These are phyloP conservation scores for Babyrousa celebensis DNA, from an alignment of 2,797 vertebrate species.

Conservation along the genomic window DNA sequence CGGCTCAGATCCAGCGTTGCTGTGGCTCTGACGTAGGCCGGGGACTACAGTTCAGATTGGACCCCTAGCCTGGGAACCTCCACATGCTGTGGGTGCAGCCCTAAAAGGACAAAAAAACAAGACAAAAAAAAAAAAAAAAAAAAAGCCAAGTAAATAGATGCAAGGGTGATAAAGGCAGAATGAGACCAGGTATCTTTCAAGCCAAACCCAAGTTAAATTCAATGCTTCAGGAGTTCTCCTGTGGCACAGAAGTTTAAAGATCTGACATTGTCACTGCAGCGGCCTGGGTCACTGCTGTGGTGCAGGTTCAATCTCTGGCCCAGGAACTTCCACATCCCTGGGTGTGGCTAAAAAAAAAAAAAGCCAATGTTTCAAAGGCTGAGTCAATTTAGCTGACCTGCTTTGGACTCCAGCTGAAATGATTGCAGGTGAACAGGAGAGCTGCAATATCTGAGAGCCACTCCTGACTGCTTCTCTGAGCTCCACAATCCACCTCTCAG, in stretches of 20 bases:
- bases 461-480: not conserved
- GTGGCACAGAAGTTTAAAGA: too few relatives aligned
- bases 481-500: not conserved
- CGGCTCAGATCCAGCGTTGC: too few relatives aligned
- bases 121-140: too few relatives aligned
- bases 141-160: not conserved
- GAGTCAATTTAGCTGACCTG: not conserved
- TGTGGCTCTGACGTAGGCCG: too few relatives aligned
- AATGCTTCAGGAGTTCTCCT: not conserved
- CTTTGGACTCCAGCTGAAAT: constrained; percentile 34
- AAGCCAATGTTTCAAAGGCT: not conserved
- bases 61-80: too few relatives aligned
- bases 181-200: not conserved
- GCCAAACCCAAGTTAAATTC: not conserved
- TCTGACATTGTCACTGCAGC: too few relatives aligned
- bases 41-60: too few relatives aligned
- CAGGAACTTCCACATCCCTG: too few relatives aligned
- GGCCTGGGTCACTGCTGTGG: too few relatives aligned
- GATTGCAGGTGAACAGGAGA: not conserved
- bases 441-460: not conserved
- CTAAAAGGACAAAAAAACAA: too few relatives aligned
- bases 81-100: too few relatives aligned
- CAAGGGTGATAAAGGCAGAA: not conserved
- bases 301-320: too few relatives aligned
- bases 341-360: not conserved